Base-by-base conservation (phyloP, 2,113 vertebrate species). In the Dicentrarchus labrax region DNA sequence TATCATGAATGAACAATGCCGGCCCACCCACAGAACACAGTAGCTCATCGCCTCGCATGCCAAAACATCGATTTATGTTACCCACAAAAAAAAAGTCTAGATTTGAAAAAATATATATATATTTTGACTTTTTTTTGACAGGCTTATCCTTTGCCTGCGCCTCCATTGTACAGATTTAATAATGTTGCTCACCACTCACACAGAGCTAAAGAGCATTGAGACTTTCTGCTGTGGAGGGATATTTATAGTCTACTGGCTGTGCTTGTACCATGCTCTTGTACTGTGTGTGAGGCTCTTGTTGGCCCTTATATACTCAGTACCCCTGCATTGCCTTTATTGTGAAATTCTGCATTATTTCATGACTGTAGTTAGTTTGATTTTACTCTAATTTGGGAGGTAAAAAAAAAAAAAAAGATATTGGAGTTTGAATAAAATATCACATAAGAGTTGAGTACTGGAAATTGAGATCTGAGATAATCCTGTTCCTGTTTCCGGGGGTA, bases 1-100 rank as follows among this genome's bases (percentile, higher is more conserved):
- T 83, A 88, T 91, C 86, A 90, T 90, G 72, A 90, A 84, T 89
- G 91, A 88, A 92, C 91, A 88, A 88, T 85, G 84, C 47, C 65
- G 70, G 70, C 83, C 85, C 85, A 80, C 90, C 88, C 78, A 75
- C 80, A 4, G 48, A 74, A 82, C 80, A 62, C 53, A 77, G 84
- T 48, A 10, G 73, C 78, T 60, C 10, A 21, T 22, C 8, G 38
- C 15, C 50, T 71, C 76, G 71, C 59, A 50, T 54, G 81, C 76
- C 86, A 87, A 87, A 75, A 80, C 71, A 79, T 86, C 67, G 38
- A 64, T 87, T 90, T 83, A 75, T 76, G 74, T 89, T 82, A 74
- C 45, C 30, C 30, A 88, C 78, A 17, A 68, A 53, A 56, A 48
- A 66, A 76, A 66, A 45, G 50, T 19, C 19, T 19, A 0, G 5